phyloP scores from a whole-genome alignment of 2,888 invertebrate genomes.

The Notodonta ziczac region DNA sequence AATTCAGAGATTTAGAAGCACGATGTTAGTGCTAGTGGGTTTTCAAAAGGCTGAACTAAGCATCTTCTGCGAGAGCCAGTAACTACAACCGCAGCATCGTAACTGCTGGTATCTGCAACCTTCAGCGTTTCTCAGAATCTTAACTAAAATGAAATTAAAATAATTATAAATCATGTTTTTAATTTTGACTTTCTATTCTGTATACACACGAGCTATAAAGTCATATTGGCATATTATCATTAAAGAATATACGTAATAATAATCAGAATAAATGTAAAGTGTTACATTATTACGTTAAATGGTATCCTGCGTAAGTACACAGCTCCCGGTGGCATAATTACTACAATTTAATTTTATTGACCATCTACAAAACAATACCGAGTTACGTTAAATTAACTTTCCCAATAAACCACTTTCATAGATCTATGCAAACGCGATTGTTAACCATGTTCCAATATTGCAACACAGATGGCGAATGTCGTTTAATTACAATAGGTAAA shows the following conservation, averaged over 20 bases:
- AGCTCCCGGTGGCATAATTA: background rate
- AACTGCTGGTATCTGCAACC: too few relatives aligned
- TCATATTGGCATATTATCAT: background rate
- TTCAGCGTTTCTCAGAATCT: too few relatives aligned
- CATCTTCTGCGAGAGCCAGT: too few relatives aligned
- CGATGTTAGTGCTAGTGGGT: too few relatives aligned
- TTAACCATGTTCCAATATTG: slow-evolving; percentile 52
- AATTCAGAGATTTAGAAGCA: too few relatives aligned
- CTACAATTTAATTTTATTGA: slow-evolving; percentile 8
- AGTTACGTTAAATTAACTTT: slow-evolving; percentile 29
- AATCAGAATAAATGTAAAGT: background rate
- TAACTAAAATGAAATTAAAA: too few relatives aligned
- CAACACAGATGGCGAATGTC: slow-evolving; percentile 55
- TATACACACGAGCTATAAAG: too few relatives aligned
- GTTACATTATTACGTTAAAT: background rate
- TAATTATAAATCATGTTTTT: too few relatives aligned
- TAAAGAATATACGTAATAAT: background rate
- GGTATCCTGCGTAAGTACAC: background rate
- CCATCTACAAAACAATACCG: slow-evolving; percentile 11
- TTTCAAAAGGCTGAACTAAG: too few relatives aligned
- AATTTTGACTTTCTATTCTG: too few relatives aligned
- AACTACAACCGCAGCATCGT: too few relatives aligned
- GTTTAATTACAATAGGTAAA: slow-evolving; percentile 51
- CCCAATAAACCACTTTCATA: slow-evolving; percentile 49
- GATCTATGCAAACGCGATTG: slow-evolving; percentile 51